These are phyloP conservation scores for Myotis lucifugus DNA, from an alignment of 2,113 vertebrate genomes.

Conservation along the genomic window DNA sequence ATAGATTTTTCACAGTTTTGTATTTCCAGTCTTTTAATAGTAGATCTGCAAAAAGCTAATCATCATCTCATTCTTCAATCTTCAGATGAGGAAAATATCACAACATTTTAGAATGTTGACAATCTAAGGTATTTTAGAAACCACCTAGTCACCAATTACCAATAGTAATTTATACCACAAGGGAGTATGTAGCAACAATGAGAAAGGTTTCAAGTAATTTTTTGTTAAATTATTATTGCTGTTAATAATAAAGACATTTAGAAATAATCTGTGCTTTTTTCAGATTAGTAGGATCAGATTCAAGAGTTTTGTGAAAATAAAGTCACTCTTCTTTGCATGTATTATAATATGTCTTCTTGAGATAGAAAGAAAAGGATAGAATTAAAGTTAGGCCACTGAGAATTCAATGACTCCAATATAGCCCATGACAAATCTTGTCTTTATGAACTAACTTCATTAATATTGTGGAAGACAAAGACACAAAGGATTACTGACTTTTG, in stretches of 20 bases:
- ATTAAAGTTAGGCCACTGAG: background rate
- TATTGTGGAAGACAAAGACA: background rate
- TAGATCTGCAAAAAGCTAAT: background rate
- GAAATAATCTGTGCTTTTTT: background rate
- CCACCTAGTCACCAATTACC: background rate
- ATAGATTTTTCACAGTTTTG: conserved; percentile 25
- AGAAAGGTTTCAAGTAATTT: background rate
- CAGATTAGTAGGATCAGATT: conserved; percentile 28
- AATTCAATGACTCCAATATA: background rate
- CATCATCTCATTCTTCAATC: background rate
- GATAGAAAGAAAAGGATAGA: background rate
- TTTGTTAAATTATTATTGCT: conserved; percentile 37
- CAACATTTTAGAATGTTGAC: conserved; percentile 12
- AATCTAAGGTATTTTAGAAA: conserved; percentile 16
- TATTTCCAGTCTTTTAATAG: conserved; percentile 7
- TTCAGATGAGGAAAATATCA: conserved; percentile 17
- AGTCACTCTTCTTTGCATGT: background rate
- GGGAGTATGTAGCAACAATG: background rate
- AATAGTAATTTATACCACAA: conserved; percentile 36
- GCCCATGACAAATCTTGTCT: background rate
- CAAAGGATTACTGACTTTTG: background rate
- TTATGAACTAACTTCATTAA: conserved; percentile 26
- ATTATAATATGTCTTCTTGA: conserved; percentile 26
- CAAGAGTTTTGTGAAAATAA: conserved; percentile 47
- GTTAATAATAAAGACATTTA: conserved; percentile 16